Percentiles rank a stretch among this genome's conserved stretches.
Evolutionary conservation across 2,797 vertebrate genomes (phyloP).

Genomic region (Melanotaenia trifasciata): DNA sequence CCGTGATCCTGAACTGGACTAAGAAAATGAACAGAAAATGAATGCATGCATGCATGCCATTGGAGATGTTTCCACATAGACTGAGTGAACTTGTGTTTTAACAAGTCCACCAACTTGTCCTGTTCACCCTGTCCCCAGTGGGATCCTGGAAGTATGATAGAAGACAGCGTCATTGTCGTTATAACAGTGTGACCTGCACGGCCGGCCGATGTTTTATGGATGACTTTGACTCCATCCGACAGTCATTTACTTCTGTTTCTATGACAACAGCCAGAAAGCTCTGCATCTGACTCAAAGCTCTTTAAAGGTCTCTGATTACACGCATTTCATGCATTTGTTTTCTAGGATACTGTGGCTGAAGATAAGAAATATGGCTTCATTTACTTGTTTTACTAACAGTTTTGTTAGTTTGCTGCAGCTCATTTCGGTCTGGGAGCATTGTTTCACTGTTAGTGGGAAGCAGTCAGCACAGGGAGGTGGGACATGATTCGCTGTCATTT

Average conservation of each 20-base stretch:
- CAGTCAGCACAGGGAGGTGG: not conserved
- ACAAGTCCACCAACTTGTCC: constrained; percentile 29
- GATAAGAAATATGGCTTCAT: constrained; percentile 2
- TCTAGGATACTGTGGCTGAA: not conserved
- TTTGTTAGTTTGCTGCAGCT: not conserved
- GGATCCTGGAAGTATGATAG: constrained; percentile 13
- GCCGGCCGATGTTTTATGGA: constrained; percentile 54
- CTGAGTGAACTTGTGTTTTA: not conserved
- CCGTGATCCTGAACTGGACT: no score
- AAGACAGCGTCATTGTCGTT: constrained; percentile 20
- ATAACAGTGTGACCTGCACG: constrained; percentile 8
- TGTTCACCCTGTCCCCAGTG: not conserved
- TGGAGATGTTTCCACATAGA: no score
- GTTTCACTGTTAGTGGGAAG: no score
- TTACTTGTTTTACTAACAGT: not conserved
- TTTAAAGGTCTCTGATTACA: constrained; percentile 38
- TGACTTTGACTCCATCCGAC: constrained; percentile 20
- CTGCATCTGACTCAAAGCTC: constrained; percentile 3
- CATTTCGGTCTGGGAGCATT: not conserved
- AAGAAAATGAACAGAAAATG: no score
- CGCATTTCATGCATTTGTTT: constrained; percentile 15
- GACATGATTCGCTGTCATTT: not conserved
- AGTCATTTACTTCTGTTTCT: constrained; percentile 48
- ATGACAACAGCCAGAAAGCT: constrained; percentile 32
- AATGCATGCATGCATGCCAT: no score